Evolutionary conservation across 2,797 vertebrate species (phyloP).

Genomic region (Halcyon badia): DNA sequence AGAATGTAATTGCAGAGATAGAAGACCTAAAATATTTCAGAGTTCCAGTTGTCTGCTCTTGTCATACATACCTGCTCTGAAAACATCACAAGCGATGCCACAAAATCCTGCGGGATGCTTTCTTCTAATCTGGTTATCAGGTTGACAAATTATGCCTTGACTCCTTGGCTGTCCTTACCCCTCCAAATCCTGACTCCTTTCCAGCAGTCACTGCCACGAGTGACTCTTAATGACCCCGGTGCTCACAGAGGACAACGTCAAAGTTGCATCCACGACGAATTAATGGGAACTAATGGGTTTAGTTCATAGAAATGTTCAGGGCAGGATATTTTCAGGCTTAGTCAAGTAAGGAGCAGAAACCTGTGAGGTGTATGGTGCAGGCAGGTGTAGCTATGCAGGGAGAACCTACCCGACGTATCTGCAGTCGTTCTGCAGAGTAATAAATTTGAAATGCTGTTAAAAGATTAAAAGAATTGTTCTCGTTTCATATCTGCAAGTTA

Average conservation of each 20-base stretch:
- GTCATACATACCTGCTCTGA: neutral
- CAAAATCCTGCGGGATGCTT: neutral
- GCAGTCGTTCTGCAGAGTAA: neutral
- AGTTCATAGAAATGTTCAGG: neutral
- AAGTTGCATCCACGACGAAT: neutral
- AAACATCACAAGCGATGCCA: neutral
- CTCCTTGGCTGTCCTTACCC: neutral
- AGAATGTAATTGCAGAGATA: neutral
- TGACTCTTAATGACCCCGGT: neutral
- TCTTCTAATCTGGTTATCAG: neutral
- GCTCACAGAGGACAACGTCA: neutral
- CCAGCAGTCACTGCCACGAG: rapidly evolving
- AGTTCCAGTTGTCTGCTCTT: neutral
- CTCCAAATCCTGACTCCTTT: neutral
- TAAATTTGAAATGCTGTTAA: neutral
- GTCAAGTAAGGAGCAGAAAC: neutral
- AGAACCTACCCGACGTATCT: neutral
- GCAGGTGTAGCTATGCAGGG: neutral
- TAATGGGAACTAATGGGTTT: conserved; percentile 13
- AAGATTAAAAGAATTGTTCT: neutral
- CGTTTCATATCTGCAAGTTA: neutral
- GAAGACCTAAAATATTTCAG: neutral
- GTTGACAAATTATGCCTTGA: neutral
- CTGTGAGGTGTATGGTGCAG: rapidly evolving
- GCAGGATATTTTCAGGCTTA: neutral